Conservation (phyloP, 2,113 vertebrate species). For the Halcyon malimbica region DNA sequence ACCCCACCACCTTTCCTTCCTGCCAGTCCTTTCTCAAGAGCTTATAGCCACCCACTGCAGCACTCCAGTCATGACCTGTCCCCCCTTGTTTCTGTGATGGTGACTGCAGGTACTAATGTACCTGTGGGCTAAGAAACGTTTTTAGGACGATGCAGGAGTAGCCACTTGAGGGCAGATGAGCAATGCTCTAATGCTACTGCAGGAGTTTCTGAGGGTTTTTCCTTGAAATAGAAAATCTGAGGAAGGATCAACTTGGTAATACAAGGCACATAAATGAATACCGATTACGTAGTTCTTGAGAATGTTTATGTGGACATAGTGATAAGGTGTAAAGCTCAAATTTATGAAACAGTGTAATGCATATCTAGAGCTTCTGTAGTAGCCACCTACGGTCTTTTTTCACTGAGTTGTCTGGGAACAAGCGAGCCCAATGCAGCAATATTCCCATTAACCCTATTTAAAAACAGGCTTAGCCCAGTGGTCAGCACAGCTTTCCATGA, state of each 20-base stretch:
- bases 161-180: not conserved
- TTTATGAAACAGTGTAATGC: not conserved
- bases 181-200: not conserved
- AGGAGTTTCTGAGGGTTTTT: not conserved
- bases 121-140: not conserved
- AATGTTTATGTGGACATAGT: not conserved
- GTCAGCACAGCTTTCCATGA: not conserved
- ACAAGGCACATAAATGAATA: not conserved
- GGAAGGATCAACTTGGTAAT: not conserved
- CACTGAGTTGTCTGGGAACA: not conserved
- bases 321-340: not conserved
- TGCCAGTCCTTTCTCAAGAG: no score
- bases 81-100: no score
- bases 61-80: no score
- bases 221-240: not conserved
- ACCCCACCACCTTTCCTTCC: no score
- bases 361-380: not conserved
- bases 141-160: not conserved
- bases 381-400: not conserved
- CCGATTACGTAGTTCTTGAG: not conserved
- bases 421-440: not conserved
- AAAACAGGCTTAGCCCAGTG: not conserved
- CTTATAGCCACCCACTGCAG: no score
- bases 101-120: not conserved
- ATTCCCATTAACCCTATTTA: not conserved